Percentiles rank a stretch among this genome's conserved stretches.
phyloP scores from a whole-genome alignment of 2,113 vertebrate genomes.

The Lethenteron reissneri region DNA sequence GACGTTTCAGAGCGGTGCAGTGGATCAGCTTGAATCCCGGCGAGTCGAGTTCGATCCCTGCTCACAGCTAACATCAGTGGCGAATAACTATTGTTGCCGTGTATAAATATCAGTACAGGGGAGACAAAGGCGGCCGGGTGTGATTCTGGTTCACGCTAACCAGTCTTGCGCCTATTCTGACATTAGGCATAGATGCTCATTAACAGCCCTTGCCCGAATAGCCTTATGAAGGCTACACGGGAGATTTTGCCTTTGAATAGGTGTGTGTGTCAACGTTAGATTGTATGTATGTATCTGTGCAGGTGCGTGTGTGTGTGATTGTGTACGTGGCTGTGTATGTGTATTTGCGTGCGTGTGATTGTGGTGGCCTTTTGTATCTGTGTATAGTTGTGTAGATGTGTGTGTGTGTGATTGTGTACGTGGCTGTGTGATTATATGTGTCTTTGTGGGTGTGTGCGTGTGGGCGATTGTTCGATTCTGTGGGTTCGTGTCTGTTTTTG shows the following conservation, averaged over 20 bases:
- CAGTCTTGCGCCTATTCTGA: too few species aligned
- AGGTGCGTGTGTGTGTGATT: conserved; percentile 1
- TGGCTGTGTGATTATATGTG: neutral
- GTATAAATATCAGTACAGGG: too few species aligned
- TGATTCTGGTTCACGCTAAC: too few species aligned
- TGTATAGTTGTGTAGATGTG: neutral
- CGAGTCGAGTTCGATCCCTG: too few species aligned
- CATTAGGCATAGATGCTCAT: too few species aligned
- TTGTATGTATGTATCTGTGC: neutral
- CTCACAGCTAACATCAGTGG: too few species aligned
- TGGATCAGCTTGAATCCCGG: too few species aligned
- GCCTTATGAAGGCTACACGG: too few species aligned
- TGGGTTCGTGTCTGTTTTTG: neutral
- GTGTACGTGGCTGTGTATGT: neutral
- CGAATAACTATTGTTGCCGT: too few species aligned
- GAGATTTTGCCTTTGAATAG: neutral
- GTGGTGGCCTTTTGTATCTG: neutral
- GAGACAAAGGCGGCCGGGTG: too few species aligned
- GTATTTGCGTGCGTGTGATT: neutral
- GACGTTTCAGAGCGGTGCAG: too few species aligned
- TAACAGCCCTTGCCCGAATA: too few species aligned
- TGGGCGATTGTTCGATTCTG: neutral
- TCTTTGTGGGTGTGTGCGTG: neutral
- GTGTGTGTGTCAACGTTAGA: neutral
- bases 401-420: neutral